Percentiles rank a stretch among this genome's conserved stretches.
Conservation (phyloP, 2,797 vertebrate species). For the Hephaestus fuliginosus region DNA sequence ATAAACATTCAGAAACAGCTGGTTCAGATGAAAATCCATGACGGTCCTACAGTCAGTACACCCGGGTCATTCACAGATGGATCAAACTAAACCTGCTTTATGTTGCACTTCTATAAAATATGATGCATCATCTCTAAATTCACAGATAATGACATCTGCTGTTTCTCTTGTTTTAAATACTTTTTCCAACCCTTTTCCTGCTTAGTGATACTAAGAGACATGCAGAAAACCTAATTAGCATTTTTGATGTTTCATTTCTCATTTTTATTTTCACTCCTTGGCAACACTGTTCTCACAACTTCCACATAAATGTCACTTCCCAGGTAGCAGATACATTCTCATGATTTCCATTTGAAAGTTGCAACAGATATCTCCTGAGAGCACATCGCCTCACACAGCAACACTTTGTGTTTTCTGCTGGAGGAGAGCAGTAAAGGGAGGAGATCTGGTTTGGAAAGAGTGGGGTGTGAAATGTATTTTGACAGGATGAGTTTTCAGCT, state of each 20-base stretch:
- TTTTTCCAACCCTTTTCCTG: neutral
- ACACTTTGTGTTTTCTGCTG: slow-evolving; percentile 1
- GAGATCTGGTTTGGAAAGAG: slow-evolving; percentile 5
- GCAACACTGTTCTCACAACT: neutral
- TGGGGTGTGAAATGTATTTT: slow-evolving; percentile 27
- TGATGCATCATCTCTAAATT: slow-evolving; percentile 38
- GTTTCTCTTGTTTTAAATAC: no score
- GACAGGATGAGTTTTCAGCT: slow-evolving; percentile 44
- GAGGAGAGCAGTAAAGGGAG: slow-evolving; percentile 2
- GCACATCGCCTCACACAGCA: slow-evolving; percentile 1
- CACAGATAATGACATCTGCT: no score
- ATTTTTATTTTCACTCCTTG: neutral
- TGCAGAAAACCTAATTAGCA: neutral
- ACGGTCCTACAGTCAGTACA: neutral
- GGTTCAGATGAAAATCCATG: slow-evolving; percentile 14
- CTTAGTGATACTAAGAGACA: neutral
- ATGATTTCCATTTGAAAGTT: slow-evolving; percentile 17
- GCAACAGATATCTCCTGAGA: slow-evolving; percentile 7
- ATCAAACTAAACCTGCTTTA: slow-evolving; percentile 18
- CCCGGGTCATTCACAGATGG: neutral
- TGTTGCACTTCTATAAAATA: slow-evolving; percentile 23
- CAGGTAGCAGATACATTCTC: neutral
- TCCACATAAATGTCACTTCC: neutral
- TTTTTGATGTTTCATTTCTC: neutral
- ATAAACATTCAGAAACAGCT: no score